phyloP scores from a whole-genome alignment of 2,797 vertebrate genomes.

The Capromys pilorides region DNA sequence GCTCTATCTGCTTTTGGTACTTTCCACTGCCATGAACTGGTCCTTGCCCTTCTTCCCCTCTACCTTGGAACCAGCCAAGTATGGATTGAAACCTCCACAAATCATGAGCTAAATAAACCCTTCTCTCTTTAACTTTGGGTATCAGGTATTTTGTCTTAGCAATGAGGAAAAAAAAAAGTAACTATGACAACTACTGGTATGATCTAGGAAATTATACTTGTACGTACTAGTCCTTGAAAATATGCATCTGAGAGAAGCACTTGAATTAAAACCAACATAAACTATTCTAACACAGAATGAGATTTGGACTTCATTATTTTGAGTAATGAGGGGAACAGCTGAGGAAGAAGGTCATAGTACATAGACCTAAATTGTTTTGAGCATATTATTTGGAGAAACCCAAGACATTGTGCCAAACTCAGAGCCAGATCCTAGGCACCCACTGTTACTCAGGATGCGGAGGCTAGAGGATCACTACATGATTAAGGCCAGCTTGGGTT shows the following conservation, averaged over 20 bases:
- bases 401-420: background rate
- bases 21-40: no score
- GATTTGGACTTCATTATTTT: background rate
- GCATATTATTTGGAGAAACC: background rate
- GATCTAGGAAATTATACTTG: background rate
- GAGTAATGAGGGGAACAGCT: background rate
- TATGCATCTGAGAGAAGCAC: background rate
- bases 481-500: background rate
- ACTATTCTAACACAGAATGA: background rate
- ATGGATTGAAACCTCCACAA: no score
- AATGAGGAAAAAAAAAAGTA: no score
- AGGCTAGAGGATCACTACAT: background rate
- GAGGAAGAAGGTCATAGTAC: background rate
- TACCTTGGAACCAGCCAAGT: no score
- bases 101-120: no score
- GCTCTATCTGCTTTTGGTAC: no score
- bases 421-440: background rate
- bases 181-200: no score
- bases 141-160: no score
- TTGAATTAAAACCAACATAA: conserved; percentile 23
- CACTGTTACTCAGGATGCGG: background rate
- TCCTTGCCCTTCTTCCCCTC: no score
- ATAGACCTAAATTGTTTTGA: background rate
- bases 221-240: background rate
- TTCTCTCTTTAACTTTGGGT: no score